Evolutionary conservation across 2,888 invertebrate species (phyloP).

Genomic region (Eurytoma adleriae): DNA sequence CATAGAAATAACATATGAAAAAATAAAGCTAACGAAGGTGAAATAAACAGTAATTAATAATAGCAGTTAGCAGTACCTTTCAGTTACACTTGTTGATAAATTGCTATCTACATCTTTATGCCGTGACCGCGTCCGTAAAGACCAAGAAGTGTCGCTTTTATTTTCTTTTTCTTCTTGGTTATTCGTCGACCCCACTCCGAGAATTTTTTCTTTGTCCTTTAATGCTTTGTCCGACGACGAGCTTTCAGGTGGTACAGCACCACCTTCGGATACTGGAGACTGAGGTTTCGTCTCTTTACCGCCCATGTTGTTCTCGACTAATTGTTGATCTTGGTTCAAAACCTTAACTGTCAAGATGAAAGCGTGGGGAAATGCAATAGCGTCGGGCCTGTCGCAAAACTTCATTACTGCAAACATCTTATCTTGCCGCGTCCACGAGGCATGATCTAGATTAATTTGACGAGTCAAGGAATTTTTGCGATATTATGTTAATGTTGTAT

Average conservation of each 20-base stretch:
- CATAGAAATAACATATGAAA: too few species aligned
- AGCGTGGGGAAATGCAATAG: slow-evolving; percentile 67
- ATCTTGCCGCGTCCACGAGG: slow-evolving; percentile 71
- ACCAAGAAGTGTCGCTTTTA: slow-evolving; percentile 17
- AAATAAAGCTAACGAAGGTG: too few species aligned
- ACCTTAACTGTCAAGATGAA: slow-evolving; percentile 69
- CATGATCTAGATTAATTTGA: slow-evolving; percentile 64
- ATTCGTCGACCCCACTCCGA: neutral
- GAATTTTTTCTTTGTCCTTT: slow-evolving; percentile 8
- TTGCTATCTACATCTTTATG: slow-evolving; percentile 7
- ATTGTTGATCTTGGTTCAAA: slow-evolving; percentile 39
- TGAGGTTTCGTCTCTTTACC: slow-evolving; percentile 14
- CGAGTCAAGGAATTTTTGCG: slow-evolving; percentile 38
- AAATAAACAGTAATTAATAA: neutral
- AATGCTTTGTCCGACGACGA: slow-evolving; percentile 1
- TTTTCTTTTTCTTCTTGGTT: slow-evolving; percentile 1
- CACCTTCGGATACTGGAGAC: neutral
- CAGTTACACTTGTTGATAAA: neutral
- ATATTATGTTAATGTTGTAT: neutral
- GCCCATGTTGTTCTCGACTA: slow-evolving; percentile 33
- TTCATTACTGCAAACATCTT: slow-evolving; percentile 72
- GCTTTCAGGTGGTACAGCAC: neutral
- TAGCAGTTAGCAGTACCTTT: slow-evolving; percentile 16
- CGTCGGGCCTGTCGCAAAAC: slow-evolving; percentile 67
- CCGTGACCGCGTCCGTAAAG: slow-evolving; percentile 36